Evolutionary conservation across 1,140 invertebrate species (phyloP), one percentile per base, ranked within the genome.

Genomic region (Ostrea denselamellosa): DNA sequence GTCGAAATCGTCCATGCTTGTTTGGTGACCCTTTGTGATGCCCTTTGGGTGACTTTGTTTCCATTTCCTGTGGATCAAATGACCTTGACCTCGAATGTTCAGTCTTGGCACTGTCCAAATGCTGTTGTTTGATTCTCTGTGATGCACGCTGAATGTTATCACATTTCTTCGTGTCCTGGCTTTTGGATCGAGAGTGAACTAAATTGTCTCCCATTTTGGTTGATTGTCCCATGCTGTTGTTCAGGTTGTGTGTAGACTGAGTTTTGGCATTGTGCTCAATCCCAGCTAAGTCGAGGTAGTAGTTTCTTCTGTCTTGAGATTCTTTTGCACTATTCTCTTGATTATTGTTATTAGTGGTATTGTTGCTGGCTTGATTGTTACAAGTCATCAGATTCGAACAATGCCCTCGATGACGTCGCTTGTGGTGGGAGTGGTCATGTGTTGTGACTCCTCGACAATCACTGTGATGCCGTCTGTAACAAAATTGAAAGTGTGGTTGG

Each of bases 281-380:
- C 3, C 95, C 95, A 10, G 95, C 95, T 77, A 95, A 89, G 89
- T 95, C 95, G 22, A 95, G 92, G 88, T 95, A 95, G 90, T 95
- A 95, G 90, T 95, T 95, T 2, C 94, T 87, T 2, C 94, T 88
- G 85, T 95, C 94, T 85, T 93, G 92, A 85, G 93, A 93, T 89
- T 95, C 94, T 65, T 92, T 92, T 2, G 92, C 85, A 34, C 87
- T 83, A 54, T 91, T 90, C 56, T 87, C 83, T 62, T 82, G 86
- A 34, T 56, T 83, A 56, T 86, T 90, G 52, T 86, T 86, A 81
- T 88, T 89, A 17, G 44, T 83, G 87, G 87, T 90, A 65, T 86
- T 90, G 81, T 52, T 90, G 53, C 58, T 85, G 44, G 10, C 28
- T 77, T 77, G 68, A 77, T 77, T 77, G 25, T 77, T 77, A 34